Evolutionary conservation across 2,113 vertebrate species (phyloP).

Genomic region (Xiphias gladius): DNA sequence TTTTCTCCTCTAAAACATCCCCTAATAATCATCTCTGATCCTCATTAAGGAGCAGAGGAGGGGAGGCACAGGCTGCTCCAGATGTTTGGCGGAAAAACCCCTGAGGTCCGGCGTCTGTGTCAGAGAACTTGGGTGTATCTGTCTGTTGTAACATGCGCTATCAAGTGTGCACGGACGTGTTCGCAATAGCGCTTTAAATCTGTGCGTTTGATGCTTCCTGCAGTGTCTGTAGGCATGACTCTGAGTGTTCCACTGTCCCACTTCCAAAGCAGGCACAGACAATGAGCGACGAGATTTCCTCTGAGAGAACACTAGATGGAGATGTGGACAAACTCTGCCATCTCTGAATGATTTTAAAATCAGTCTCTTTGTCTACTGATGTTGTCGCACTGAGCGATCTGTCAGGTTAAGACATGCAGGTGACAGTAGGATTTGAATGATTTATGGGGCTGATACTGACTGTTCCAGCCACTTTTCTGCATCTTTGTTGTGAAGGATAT

Average conservation of each 20-base stretch:
- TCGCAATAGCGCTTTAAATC: not conserved
- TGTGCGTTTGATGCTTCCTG: slow-evolving; percentile 47
- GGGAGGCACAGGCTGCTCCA: slow-evolving; percentile 68
- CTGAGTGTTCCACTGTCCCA: slow-evolving; percentile 74
- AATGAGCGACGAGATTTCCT: slow-evolving; percentile 31
- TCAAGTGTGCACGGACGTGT: slow-evolving; percentile 18
- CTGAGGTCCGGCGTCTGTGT: slow-evolving; percentile 63
- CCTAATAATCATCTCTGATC: slow-evolving; percentile 75
- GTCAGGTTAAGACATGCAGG: slow-evolving; percentile 21
- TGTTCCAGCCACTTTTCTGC: not conserved
- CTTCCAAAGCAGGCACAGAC: slow-evolving; percentile 46
- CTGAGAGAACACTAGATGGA: slow-evolving; percentile 61
- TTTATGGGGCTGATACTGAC: slow-evolving; percentile 10
- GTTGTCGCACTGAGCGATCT: slow-evolving; percentile 22
- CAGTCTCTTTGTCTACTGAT: slow-evolving; percentile 49
- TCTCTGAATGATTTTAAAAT: slow-evolving; percentile 26
- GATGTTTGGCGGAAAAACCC: slow-evolving; percentile 74
- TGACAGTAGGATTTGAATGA: slow-evolving; percentile 17
- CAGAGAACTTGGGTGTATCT: slow-evolving; percentile 46
- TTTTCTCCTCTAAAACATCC: slow-evolving; percentile 55
- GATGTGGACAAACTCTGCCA: slow-evolving; percentile 46
- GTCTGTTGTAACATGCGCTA: slow-evolving; percentile 41
- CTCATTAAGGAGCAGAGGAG: slow-evolving; percentile 77
- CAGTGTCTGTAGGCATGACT: slow-evolving; percentile 53
- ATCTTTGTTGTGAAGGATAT: slow-evolving; percentile 12